Percentiles rank a stretch among this genome's conserved stretches.
These are phyloP conservation scores for Hyperopisus bebe DNA, from an alignment of 2,113 vertebrate genomes.

Conservation along the genomic window DNA sequence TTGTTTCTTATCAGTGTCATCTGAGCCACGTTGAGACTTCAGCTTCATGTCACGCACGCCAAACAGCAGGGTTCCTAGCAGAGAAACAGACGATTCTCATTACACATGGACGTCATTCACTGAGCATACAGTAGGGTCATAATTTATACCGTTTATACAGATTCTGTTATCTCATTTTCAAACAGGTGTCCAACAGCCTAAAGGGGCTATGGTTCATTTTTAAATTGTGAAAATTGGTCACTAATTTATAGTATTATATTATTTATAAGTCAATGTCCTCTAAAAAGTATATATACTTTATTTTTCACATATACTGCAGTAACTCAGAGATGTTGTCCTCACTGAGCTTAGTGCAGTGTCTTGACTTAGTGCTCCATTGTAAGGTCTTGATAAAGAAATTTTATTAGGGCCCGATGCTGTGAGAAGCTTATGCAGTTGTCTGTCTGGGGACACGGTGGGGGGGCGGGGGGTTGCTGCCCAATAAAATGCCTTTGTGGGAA, in stretches of 20 bases:
- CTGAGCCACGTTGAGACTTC: background rate
- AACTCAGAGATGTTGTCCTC: background rate
- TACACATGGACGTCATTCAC: background rate
- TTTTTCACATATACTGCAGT: background rate
- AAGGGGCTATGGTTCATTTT: background rate
- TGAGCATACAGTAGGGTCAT: background rate
- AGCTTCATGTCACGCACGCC: background rate
- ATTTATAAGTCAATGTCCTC: background rate
- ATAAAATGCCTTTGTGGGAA: constrained; percentile 11
- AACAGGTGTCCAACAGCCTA: background rate
- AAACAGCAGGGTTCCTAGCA: background rate
- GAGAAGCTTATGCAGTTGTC: constrained; percentile 5
- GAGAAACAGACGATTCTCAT: background rate
- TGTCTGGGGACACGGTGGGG: background rate
- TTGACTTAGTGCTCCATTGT: background rate
- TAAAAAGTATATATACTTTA: background rate
- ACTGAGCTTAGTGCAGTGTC: background rate
- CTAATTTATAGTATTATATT: background rate
- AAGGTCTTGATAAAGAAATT: background rate
- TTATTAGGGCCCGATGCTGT: background rate
- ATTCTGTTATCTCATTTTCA: background rate
- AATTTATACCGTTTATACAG: background rate
- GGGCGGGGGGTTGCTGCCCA: background rate
- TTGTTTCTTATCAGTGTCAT: background rate
- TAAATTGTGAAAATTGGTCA: background rate